Evolutionary conservation across 2,113 vertebrate genomes (phyloP).

Genomic region (Australoheros scitulus): DNA sequence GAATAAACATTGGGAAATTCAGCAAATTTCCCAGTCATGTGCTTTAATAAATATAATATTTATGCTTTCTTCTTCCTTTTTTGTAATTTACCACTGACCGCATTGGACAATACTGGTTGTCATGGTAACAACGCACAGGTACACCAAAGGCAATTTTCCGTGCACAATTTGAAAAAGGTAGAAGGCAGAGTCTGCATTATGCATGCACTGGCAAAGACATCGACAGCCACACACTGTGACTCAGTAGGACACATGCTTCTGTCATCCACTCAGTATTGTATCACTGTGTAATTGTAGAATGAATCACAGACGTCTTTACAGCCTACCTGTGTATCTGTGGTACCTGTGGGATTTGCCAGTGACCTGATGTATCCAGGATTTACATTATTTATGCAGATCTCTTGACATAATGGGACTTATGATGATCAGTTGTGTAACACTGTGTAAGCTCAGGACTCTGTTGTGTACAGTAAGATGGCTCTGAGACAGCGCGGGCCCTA

Average conservation of each 20-base stretch:
- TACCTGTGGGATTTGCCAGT: not conserved
- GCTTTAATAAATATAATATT: not conserved
- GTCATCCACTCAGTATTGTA: not conserved
- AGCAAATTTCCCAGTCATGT: not conserved
- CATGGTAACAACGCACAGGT: conserved; percentile 35
- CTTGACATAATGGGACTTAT: not conserved
- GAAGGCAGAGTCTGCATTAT: not conserved
- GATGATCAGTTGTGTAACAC: not conserved
- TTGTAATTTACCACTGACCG: not conserved
- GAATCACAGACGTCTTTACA: conserved; percentile 1
- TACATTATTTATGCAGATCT: not conserved
- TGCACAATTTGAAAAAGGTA: not conserved
- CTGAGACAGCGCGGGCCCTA: not conserved
- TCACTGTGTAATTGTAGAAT: not conserved
- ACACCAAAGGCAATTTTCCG: conserved; percentile 12
- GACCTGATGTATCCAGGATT: not conserved
- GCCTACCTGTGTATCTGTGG: not conserved
- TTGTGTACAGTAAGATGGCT: not conserved
- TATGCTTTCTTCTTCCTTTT: not conserved
- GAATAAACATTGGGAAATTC: not conserved
- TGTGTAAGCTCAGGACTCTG: not conserved
- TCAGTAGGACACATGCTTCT: not conserved
- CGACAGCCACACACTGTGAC: not conserved
- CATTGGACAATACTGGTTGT: conserved; percentile 17
- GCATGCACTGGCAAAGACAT: not conserved